Conservation (phyloP, 2,888 invertebrate genomes). For the Masnerella sp. region DNA sequence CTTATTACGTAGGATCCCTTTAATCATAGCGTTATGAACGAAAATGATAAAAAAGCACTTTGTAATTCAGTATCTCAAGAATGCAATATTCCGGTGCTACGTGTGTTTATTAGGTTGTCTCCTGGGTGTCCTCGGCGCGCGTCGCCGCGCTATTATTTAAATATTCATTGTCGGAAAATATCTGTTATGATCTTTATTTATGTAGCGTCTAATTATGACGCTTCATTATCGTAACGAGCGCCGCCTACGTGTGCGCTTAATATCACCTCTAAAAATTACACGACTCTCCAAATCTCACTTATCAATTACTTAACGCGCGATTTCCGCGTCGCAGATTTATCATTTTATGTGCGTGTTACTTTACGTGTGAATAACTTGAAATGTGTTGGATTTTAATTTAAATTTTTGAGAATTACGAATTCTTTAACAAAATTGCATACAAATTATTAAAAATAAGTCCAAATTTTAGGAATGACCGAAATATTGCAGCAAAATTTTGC, state of each 20-base stretch:
- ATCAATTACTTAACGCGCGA: background rate
- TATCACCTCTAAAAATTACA: conserved; percentile 19
- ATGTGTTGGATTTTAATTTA: no score
- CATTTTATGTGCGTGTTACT: no score
- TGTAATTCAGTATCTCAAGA: conserved; percentile 17
- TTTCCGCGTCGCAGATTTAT: no score
- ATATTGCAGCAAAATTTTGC: no score
- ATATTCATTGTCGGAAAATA: conserved; percentile 38
- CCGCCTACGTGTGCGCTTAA: conserved; percentile 27
- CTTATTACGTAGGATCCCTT: conserved; percentile 10
- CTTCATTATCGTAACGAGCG: conserved; percentile 42
- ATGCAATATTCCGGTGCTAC: conserved; percentile 16
- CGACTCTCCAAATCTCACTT: conserved; percentile 4
- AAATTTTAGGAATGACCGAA: no score
- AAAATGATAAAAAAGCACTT: conserved; percentile 14
- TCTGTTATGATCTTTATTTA: conserved; percentile 38
- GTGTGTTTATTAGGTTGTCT: conserved; percentile 28
- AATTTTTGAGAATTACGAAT: no score
- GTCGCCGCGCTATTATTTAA: conserved; percentile 36
- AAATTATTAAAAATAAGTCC: no score
- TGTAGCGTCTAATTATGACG: conserved; percentile 32
- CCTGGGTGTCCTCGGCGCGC: conserved; percentile 8
- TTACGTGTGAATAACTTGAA: no score
- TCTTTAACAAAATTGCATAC: no score
- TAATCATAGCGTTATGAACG: conserved; percentile 11